Conservation (phyloP, 2,113 vertebrate genomes). For the Heterocephalus glaber region DNA sequence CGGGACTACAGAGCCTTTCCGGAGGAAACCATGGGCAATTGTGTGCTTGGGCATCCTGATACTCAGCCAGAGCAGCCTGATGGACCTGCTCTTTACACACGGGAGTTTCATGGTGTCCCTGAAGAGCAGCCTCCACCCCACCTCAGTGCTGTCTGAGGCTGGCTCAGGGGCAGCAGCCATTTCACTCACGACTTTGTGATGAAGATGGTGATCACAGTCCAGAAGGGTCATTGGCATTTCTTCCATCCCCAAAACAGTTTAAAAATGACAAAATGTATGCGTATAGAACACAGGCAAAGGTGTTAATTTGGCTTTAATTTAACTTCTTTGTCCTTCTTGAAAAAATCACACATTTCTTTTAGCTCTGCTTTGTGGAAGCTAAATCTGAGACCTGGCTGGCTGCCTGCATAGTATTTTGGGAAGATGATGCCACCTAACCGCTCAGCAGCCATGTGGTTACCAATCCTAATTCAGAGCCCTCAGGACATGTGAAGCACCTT, state of each 20-base stretch:
- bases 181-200: background rate
- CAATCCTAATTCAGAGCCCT: background rate
- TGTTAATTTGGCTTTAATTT: constrained; percentile 52
- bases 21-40: background rate
- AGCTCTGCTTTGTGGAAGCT: background rate
- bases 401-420: background rate
- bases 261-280: constrained; percentile 8
- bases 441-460: background rate
- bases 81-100: background rate
- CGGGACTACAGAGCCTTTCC: background rate
- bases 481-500: background rate
- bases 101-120: background rate
- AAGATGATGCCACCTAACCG: background rate
- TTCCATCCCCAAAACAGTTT: constrained; percentile 8
- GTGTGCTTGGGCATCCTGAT: background rate
- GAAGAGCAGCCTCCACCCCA: background rate
- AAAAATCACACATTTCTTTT: constrained; percentile 12
- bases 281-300: background rate
- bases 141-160: background rate
- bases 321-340: background rate
- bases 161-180: background rate
- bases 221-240: constrained; percentile 35
- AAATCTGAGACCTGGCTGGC: background rate
- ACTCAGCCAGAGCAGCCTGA: background rate
- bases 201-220: background rate